Conservation (phyloP, 1,140 invertebrate species). For the Leguminivora glycinivorella region DNA sequence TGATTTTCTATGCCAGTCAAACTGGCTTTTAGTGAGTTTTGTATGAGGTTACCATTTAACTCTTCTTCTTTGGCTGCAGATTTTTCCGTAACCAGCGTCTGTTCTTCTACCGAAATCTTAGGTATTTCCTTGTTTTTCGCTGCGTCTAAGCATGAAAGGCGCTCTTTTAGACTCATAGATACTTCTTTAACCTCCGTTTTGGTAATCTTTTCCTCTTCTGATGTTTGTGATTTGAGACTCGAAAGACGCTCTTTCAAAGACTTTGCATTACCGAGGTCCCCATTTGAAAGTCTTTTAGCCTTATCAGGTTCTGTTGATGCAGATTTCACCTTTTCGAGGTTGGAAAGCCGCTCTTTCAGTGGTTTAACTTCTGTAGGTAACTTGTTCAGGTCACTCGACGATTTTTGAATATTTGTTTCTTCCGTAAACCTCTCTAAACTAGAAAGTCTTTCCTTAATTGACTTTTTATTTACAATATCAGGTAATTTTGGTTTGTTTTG, state of each 20-base stretch:
- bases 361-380: constrained; percentile 82
- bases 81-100: constrained; percentile 56
- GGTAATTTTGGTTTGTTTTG: constrained; percentile 77
- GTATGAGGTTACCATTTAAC: constrained; percentile 53
- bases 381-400: constrained; percentile 74
- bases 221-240: constrained; percentile 79
- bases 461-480: constrained; percentile 82
- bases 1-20: constrained; percentile 69
- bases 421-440: constrained; percentile 81
- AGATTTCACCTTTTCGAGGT: constrained; percentile 81
- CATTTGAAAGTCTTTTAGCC: constrained; percentile 74
- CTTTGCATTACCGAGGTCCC: constrained; percentile 71
- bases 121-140: constrained; percentile 76
- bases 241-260: constrained; percentile 80
- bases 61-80: constrained; percentile 55
- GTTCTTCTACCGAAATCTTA: constrained; percentile 72
- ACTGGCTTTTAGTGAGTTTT: constrained; percentile 67
- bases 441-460: constrained; percentile 85
- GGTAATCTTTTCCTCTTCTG: constrained; percentile 70
- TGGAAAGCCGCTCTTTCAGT: constrained; percentile 82
- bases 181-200: constrained; percentile 73
- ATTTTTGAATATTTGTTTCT: constrained; percentile 68
- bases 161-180: constrained; percentile 80
- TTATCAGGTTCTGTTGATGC: constrained; percentile 73
- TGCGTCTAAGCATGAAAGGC: constrained; percentile 78